Conservation (phyloP, 2,888 invertebrate species). For the Acanthosoma haemorrhoidale region DNA sequence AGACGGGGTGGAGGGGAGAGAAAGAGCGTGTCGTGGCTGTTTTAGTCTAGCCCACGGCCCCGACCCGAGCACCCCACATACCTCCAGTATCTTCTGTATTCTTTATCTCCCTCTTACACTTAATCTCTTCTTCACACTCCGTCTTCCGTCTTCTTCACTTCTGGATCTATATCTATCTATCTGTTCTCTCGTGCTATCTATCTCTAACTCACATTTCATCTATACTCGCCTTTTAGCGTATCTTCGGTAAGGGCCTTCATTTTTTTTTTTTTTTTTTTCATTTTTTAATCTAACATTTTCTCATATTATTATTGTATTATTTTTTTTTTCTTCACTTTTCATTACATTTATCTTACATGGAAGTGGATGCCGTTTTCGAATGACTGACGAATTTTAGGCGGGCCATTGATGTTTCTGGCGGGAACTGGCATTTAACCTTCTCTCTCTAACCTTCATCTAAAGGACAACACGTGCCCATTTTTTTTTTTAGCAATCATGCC, state of each 20-base stretch:
- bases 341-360: neutral
- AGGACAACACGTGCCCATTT: conserved; percentile 7
- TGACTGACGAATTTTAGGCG: neutral
- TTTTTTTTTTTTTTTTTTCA: neutral
- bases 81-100: neutral
- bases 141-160: conserved; percentile 17
- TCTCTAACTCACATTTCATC: neutral
- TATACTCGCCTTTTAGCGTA: conserved; percentile 4
- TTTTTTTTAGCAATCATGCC: neutral
- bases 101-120: neutral
- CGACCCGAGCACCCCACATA: conserved; percentile 11
- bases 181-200: conserved; percentile 8
- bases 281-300: neutral
- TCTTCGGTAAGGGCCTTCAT: conserved; percentile 1
- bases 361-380: neutral
- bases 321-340: neutral
- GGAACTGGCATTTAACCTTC: conserved; percentile 15
- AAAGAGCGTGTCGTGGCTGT: neutral
- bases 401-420: neutral
- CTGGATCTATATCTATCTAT: conserved; percentile 24
- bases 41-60: conserved; percentile 20
- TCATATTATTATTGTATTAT: neutral
- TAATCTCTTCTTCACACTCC: conserved; percentile 19
- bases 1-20: neutral
- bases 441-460: conserved; percentile 15